Percentiles rank a stretch among this genome's conserved stretches.
phyloP scores from a whole-genome alignment of 2,888 invertebrate genomes.

The Magallana nippona region DNA sequence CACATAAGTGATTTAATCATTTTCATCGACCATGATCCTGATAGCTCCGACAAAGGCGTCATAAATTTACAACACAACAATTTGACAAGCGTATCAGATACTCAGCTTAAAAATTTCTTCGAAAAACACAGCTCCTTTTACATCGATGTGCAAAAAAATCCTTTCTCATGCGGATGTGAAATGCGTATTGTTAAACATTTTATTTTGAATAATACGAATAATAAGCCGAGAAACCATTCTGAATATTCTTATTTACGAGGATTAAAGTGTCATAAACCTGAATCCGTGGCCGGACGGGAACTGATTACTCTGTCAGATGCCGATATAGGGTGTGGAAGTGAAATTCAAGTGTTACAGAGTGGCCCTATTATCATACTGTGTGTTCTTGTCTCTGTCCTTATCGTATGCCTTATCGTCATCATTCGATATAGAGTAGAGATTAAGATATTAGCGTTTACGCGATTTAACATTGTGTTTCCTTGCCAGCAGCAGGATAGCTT shows the following conservation, averaged over 20 bases:
- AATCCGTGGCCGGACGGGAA: slow-evolving; percentile 18
- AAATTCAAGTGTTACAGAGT: slow-evolving; percentile 10
- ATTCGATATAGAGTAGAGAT: slow-evolving; percentile 41
- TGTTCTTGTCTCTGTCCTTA: background rate
- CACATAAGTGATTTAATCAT: slow-evolving; percentile 36
- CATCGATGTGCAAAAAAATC: slow-evolving; percentile 41
- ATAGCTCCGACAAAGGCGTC: slow-evolving; percentile 13
- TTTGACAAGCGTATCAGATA: slow-evolving; percentile 21
- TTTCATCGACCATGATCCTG: slow-evolving; percentile 35
- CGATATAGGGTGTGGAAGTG: slow-evolving; percentile 42
- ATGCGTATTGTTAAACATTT: slow-evolving; percentile 36
- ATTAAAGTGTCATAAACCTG: slow-evolving; percentile 36
- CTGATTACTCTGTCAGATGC: slow-evolving; percentile 4
- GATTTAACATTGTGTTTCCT: slow-evolving; percentile 39
- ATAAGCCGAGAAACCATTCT: background rate
- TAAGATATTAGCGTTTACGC: slow-evolving; percentile 42
- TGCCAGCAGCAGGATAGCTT: slow-evolving; percentile 17
- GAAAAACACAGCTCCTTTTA: slow-evolving; percentile 34
- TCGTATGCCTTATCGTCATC: background rate
- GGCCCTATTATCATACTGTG: slow-evolving; percentile 33
- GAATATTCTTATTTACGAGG: slow-evolving; percentile 35
- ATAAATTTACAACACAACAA: slow-evolving; percentile 41
- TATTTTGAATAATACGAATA: slow-evolving; percentile 42
- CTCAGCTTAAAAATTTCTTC: background rate
- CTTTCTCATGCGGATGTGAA: slow-evolving; percentile 39